A percentile compares a stretch with the other conserved stretches of the same genome.
These are phyloP conservation scores for Corydoras maculifer DNA, from an alignment of 2,113 vertebrate genomes.

Conservation along the genomic window DNA sequence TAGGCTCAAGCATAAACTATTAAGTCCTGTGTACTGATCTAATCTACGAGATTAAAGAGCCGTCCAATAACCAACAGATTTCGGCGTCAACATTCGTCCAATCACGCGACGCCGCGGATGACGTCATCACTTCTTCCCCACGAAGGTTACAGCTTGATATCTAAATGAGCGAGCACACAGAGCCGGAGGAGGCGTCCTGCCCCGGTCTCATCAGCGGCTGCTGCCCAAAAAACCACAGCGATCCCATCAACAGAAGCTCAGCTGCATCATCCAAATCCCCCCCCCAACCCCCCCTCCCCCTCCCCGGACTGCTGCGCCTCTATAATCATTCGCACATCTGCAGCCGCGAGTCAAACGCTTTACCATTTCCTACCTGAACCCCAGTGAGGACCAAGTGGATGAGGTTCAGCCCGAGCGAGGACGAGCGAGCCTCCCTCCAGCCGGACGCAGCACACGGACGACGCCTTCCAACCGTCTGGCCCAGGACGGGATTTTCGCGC, in stretches of 20 bases:
- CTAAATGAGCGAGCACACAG: constrained; percentile 14
- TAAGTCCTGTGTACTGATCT: constrained; percentile 27
- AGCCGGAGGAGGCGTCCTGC: constrained; percentile 6
- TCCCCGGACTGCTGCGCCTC: too few species aligned
- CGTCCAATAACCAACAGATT: constrained; percentile 17
- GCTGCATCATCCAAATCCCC: too few species aligned
- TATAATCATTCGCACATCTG: too few species aligned
- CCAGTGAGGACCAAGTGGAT: too few species aligned
- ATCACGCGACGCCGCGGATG: constrained; percentile 13
- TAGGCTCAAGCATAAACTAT: constrained; percentile 20
- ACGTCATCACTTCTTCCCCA: constrained; percentile 9
- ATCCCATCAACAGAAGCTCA: background rate
- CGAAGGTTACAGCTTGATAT: constrained; percentile 2
- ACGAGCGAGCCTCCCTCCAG: constrained; percentile 11
- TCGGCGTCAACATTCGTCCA: constrained; percentile 21
- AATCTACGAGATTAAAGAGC: constrained; percentile 20
- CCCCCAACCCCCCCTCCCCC: too few species aligned
- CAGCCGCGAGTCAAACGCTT: too few species aligned
- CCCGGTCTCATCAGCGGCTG: constrained; percentile 10
- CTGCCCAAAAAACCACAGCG: constrained; percentile 7
- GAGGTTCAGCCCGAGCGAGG: too few species aligned
- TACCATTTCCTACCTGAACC: too few species aligned
- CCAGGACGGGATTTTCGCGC: constrained; percentile 14
- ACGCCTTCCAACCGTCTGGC: constrained; percentile 16
- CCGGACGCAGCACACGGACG: constrained; percentile 19